phyloP scores from a whole-genome alignment of 2,113 vertebrate species.

The Hemicordylus capensis region DNA sequence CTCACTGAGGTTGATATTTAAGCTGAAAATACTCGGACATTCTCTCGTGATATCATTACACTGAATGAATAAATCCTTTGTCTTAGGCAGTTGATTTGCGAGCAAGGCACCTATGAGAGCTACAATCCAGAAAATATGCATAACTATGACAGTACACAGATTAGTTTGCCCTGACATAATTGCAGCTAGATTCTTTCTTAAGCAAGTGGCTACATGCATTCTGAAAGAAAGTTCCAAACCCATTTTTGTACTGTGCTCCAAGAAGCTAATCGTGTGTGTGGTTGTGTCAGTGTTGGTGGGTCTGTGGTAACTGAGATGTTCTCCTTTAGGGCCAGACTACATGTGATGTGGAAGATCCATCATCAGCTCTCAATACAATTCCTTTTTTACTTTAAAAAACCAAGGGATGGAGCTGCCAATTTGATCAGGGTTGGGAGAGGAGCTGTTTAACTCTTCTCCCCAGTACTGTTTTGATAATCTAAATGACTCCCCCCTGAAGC shows the following conservation, averaged over 20 bases:
- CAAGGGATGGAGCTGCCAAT: no score
- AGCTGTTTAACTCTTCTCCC: no score
- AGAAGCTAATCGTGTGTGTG: not conserved
- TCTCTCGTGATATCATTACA: not conserved
- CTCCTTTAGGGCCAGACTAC: not conserved
- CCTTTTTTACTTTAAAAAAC: no score
- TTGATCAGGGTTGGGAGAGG: no score
- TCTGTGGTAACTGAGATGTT: not conserved
- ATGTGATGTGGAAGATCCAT: no score
- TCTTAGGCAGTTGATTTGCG: not conserved
- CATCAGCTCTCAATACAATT: no score
- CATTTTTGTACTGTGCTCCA: not conserved
- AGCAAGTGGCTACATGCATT: not conserved
- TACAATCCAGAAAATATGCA: not conserved
- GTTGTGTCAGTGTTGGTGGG: not conserved
- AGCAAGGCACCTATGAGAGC: not conserved
- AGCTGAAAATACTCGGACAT: not conserved
- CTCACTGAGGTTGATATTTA: not conserved
- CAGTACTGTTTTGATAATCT: no score
- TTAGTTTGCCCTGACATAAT: not conserved
- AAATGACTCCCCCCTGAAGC: no score
- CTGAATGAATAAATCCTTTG: conserved; percentile 11
- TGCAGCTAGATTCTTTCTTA: not conserved
- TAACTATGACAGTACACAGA: not conserved
- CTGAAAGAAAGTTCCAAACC: not conserved